Evolutionary conservation across 2,888 invertebrate genomes (phyloP).

Genomic region (Eristalinus sepulchralis): DNA sequence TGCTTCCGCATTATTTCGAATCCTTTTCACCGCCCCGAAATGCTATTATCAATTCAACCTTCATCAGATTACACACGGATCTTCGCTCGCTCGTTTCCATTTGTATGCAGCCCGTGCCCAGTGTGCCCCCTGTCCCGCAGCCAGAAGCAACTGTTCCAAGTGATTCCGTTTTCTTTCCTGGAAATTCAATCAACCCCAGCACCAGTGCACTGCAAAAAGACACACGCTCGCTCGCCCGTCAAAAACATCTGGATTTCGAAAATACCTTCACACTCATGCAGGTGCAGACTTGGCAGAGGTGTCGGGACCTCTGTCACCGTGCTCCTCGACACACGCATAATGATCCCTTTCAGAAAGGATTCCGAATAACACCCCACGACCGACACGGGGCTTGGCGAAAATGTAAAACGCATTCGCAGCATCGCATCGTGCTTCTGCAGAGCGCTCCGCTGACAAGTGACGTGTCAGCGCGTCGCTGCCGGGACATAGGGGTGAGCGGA

Average conservation of each 20-base stretch:
- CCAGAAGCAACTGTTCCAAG: neutral
- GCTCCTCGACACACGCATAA: constrained; percentile 56
- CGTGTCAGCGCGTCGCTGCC: neutral
- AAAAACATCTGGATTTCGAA: constrained; percentile 51
- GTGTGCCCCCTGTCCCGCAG: neutral
- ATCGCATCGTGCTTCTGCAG: neutral
- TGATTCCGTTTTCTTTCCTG: constrained; percentile 43
- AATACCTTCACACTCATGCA: constrained; percentile 25
- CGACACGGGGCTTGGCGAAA: constrained; percentile 40
- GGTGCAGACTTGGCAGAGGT: constrained; percentile 47
- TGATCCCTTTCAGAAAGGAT: constrained; percentile 56
- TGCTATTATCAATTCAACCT: neutral
- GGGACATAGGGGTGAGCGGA: constrained; percentile 2
- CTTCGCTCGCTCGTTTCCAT: neutral
- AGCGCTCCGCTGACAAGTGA: neutral
- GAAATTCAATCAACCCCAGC: constrained; percentile 60
- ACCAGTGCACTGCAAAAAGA: constrained; percentile 42
- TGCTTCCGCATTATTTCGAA: constrained; percentile 21
- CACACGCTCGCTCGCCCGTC: constrained; percentile 11
- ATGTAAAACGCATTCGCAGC: constrained; percentile 36
- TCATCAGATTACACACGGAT: neutral
- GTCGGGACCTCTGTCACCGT: constrained; percentile 55
- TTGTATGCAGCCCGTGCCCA: neutral
- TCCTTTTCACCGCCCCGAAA: neutral
- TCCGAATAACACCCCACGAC: constrained; percentile 21